phyloP scores from a whole-genome alignment of 2,888 invertebrate genomes.

The Brenthis daphne region DNA sequence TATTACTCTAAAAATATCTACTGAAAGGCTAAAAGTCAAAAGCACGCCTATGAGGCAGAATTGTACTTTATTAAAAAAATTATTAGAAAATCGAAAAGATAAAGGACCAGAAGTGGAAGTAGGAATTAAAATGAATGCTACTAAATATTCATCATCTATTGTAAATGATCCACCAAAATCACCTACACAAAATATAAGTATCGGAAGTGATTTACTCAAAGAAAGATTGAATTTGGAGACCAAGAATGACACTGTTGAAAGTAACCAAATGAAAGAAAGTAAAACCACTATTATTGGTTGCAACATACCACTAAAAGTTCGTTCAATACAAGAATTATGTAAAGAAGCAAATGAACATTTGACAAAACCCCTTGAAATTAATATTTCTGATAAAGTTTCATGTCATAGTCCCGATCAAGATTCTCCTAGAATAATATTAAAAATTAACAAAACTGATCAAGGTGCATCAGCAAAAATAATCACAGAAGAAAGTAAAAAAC shows the following conservation, averaged over 20 bases:
- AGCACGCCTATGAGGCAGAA: constrained; percentile 51
- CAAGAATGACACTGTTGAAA: constrained; percentile 40
- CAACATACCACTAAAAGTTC: constrained; percentile 44
- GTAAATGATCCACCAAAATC: constrained; percentile 29
- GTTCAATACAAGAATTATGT: constrained; percentile 54
- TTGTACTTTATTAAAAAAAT: constrained; percentile 71
- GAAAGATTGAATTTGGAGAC: constrained; percentile 31
- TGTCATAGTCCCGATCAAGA: constrained; percentile 74
- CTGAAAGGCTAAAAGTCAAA: constrained; percentile 36
- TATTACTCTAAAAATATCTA: constrained; percentile 18
- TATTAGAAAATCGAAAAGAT: constrained; percentile 68
- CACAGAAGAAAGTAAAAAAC: constrained; percentile 66
- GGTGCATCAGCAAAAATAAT: constrained; percentile 77
- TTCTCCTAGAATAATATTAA: constrained; percentile 83
- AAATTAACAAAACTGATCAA: constrained; percentile 84
- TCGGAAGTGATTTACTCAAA: constrained; percentile 29
- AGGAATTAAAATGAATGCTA: constrained; percentile 45
- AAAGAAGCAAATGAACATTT: constrained; percentile 60
- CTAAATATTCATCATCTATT: constrained; percentile 46
- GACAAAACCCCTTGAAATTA: constrained; percentile 76
- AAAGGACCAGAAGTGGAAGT: constrained; percentile 53
- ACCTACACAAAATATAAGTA: constrained; percentile 27
- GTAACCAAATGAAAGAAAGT: constrained; percentile 38
- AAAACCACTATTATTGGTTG: constrained; percentile 36
- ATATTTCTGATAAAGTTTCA: constrained; percentile 64